Base-by-base conservation (phyloP, 1,140 invertebrate genomes). In the Plectus sambesii region DNA sequence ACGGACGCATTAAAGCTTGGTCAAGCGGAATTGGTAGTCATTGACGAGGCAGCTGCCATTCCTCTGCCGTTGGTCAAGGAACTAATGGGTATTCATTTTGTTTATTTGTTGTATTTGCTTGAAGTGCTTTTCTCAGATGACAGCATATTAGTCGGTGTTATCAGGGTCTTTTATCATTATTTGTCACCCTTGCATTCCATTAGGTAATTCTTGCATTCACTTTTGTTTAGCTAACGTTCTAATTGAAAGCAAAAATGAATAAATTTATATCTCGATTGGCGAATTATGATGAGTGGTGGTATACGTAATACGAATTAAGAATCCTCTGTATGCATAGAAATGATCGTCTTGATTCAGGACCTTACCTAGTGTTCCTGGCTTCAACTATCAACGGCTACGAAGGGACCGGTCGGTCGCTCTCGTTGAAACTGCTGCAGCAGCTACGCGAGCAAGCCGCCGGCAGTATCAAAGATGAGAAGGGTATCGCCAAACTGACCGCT, bases 361-460 rank as follows among this genome's bases (percentile, higher is more conserved):
- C 89, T 1, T 93, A 93, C 66, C 74, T 97, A 29, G 84, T 89
- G 3, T 87, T 98, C 66, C 79, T 97, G 65, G 82, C 92, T 0
- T 96, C 90, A 0, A 98, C 92, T 0, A 85, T 96, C 24, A 89
- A 92, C 68, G 89, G 87, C 15, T 94, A 98, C 71, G 90, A 97
- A 77, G 90, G 92, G 40, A 97, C 92, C 0, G 89, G 92, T 0
- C 74, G 90, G 20, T 93, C 89, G 1, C 74, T 97, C 2, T 90
- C 87, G 0, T 71, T 96, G 8, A 98, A 97, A 74, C 72, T 98
- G 1, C 79, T 97, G 20, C 80, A 87, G 49, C 85, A 96, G 63
- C 73, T 97, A 1, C 69, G 83, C 44, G 72, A 76, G 26, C 80
- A 84, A 50, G 53, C 51, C 37, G 47, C 48, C 6, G 40, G 44